Percentiles rank a stretch among this genome's conserved stretches.
Conservation (phyloP, 2,113 vertebrate genomes). For the Oxyura jamaicensis region DNA sequence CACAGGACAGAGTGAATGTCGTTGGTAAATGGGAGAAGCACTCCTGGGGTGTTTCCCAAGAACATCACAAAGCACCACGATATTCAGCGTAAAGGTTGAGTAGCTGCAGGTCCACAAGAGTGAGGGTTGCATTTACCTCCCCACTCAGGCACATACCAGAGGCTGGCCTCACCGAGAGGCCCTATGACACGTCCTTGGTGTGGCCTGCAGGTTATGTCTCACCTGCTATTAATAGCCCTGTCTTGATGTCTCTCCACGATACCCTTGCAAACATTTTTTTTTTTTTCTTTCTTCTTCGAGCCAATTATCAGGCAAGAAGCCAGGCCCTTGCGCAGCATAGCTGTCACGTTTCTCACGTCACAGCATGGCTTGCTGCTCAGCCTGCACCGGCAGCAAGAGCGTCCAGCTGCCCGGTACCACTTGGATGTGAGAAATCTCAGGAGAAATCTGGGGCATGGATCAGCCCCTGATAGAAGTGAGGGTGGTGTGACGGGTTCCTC, state of each 20-base stretch:
- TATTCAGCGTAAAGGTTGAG: not conserved
- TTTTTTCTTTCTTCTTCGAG: constrained; percentile 17
- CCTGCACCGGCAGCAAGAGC: not conserved
- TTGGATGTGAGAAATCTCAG: not conserved
- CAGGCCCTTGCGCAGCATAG: constrained; percentile 13
- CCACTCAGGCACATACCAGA: not conserved
- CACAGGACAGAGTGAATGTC: not conserved
- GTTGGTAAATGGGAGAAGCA: not conserved
- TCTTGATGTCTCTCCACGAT: constrained; percentile 19
- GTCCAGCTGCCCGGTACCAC: not conserved
- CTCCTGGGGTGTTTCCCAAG: not conserved
- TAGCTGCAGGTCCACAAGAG: not conserved
- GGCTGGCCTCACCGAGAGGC: not conserved
- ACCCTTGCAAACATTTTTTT: constrained; percentile 7
- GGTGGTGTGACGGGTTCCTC: not conserved
- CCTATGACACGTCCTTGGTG: not conserved
- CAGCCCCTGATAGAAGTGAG: not conserved
- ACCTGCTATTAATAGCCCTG: not conserved
- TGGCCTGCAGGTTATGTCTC: not conserved
- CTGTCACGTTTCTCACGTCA: constrained; percentile 45
- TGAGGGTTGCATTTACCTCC: not conserved
- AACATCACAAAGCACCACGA: not conserved
- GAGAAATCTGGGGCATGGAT: not conserved
- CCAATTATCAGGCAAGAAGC: not conserved
- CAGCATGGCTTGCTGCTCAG: not conserved